Evolutionary conservation across 53 echinoderm and acorn worm genomes (phyloP).

Genomic region (Actinopyga echinites): DNA sequence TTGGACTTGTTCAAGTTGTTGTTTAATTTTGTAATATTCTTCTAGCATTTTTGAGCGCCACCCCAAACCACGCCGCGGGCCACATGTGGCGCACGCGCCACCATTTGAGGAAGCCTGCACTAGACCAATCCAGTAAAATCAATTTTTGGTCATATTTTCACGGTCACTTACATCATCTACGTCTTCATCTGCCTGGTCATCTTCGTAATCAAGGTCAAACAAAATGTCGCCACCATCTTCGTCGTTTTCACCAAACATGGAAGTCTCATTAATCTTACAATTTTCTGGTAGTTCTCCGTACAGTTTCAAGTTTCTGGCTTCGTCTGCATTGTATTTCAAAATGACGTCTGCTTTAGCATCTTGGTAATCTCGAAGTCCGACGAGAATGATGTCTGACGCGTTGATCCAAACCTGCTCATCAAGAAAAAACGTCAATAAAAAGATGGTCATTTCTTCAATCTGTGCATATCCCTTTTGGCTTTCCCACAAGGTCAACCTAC

Average conservation of each 20-base stretch:
- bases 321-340: slow-evolving; percentile 90
- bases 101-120: no score
- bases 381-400: slow-evolving; percentile 86
- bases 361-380: slow-evolving; percentile 94
- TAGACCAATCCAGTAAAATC: no score
- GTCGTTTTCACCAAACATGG: slow-evolving; percentile 70
- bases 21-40: no score
- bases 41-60: no score
- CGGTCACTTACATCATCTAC: slow-evolving; percentile 73
- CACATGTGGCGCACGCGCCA: no score
- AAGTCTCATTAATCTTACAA: slow-evolving; percentile 90
- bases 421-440: neutral
- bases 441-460: neutral
- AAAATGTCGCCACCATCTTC: slow-evolving; percentile 84
- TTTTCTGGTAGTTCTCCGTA: slow-evolving; percentile 89
- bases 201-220: slow-evolving; percentile 69
- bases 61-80: no score
- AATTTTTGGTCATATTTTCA: no score
- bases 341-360: slow-evolving; percentile 96
- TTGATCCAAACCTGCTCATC: slow-evolving; percentile 93
- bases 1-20: no score
- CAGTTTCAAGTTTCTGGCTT: slow-evolving; percentile 86
- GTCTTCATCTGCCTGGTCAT: slow-evolving; percentile 62
- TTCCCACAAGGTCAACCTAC: no score
- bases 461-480: no score